Evolutionary conservation across 2,797 vertebrate species (phyloP), one percentile per base, ranked within the genome.

Genomic region (Heliangelus exortis): DNA sequence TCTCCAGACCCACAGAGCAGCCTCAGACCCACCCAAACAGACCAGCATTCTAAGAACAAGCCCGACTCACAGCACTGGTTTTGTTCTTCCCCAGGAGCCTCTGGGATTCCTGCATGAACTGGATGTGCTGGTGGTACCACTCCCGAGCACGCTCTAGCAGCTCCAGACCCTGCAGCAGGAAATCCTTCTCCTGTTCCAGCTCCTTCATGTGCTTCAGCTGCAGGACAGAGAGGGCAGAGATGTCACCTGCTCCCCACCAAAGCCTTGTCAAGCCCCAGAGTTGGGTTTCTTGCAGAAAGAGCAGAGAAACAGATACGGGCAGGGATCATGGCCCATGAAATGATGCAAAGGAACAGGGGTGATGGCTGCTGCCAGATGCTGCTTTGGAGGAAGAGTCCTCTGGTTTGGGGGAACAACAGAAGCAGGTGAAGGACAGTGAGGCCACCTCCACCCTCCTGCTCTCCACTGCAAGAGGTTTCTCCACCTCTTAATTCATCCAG

Each of bases 121-220:
- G 98, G 96, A 99, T 98, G 90, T 99, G 99, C 74, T 98, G 98
- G 95, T 98, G 98, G 98, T 98, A 99, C 99, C 99, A 99, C 15
- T 99, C 98, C 1, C 98, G 98, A 67, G 98, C 98, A 2, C 91
- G 97, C 3, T 99, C 99, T 95, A 99, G 98, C 97, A 99, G 97
- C 67, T 99, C 99, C 97, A 99, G 97, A 3, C 99, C 99, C 18
- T 98, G 98, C 76, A 99, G 97, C 87, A 99, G 97, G 15, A 98
- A 98, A 92, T 99, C 99, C 96, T 99, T 98, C 97, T 99, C 99
- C 96, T 98, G 99, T 96, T 99, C 99, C 97, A 99, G 97, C 94
- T 99, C 99, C 96, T 99, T 98, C 99, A 99, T 98, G 97, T 98
- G 98, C 97, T 99, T 98, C 94, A 99, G 96, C 99, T 99, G 97